Evolutionary conservation across 2,113 vertebrate genomes (phyloP), one percentile per base, ranked within the genome.

Genomic region (Tiliqua scincoides): DNA sequence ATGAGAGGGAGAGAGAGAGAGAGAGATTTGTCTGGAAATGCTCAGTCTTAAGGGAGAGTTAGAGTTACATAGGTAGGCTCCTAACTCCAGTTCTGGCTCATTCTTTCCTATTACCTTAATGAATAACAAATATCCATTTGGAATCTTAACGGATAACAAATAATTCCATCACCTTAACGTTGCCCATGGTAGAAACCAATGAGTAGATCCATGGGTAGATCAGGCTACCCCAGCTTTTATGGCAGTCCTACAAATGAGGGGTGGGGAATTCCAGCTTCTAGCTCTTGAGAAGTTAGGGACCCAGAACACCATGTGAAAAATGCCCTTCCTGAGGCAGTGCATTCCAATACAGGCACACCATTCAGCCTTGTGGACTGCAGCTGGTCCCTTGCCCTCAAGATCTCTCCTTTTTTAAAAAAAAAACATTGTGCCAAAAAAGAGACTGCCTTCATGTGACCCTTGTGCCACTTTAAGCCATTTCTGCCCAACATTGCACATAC

Each of bases 11-110:
- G 30, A 25, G 21, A 12, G 48, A 30, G 82, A 6, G 91, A 79
- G 85, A 83, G 40, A 0, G 91, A 91, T 91, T 91, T 95, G 93
- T 93, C n/a, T n/a, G n/a, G 77, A 91, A 89, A 52, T 71, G 84
- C 82, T 88, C 81, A 21, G 63, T 61, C 27, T 88, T 70, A 71
- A 20, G 59, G 25, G 18, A 25, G 37, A 48, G 8, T 14, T 65
- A 40, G 62, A 37, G 54, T 25, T 59, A 21, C 35, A 37, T 18
- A 6, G 61, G 59, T 32, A 18, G 27, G 17, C 40, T 37, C 62
- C 63, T 5, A 37, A 59, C 20, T 9, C 37, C 57, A 20, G n/a
- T 23, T 37, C 62, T 37, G 74, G n/a, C 75, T 70, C 17, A 35
- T 27, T 57, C 8, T 61, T 12, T 9, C 54, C 27, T 40, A 6